A percentile compares a stretch with the other conserved stretches of the same genome.
Conservation (phyloP, 2,797 vertebrate genomes). For the Mus minutoides region DNA sequence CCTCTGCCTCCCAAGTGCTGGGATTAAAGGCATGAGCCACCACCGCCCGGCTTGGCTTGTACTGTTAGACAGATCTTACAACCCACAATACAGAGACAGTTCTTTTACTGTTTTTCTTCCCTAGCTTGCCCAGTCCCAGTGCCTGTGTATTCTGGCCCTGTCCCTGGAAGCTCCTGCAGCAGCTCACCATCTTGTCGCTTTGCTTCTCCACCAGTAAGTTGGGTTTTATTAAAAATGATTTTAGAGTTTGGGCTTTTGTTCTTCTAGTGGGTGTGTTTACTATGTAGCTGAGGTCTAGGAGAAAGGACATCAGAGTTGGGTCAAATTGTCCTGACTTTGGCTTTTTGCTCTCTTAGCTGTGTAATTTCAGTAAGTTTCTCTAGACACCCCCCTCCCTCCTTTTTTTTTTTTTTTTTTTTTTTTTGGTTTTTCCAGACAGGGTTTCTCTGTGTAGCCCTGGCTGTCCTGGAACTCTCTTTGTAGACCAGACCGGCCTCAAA, state of each 20-base stretch:
- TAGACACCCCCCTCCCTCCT: not conserved
- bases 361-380: not conserved
- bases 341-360: not conserved
- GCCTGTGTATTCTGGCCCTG: conserved; percentile 90
- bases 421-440: no score
- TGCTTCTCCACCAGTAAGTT: conserved; percentile 96
- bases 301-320: not conserved
- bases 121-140: conserved; percentile 96
- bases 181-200: conserved; percentile 95
- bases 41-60: no score
- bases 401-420: no score
- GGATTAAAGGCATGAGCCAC: no score
- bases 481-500: no score
- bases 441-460: no score
- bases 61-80: not conserved
- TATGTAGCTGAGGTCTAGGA: not conserved
- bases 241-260: not conserved
- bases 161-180: conserved; percentile 93
- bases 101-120: conserved; percentile 36
- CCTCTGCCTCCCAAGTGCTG: no score
- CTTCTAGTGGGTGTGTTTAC: not conserved
- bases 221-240: conserved; percentile 52
- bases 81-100: not conserved
- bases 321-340: not conserved
- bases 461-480: no score